These are phyloP conservation scores for Torymus auratus DNA, from an alignment of 2,888 invertebrate genomes.

Conservation along the genomic window DNA sequence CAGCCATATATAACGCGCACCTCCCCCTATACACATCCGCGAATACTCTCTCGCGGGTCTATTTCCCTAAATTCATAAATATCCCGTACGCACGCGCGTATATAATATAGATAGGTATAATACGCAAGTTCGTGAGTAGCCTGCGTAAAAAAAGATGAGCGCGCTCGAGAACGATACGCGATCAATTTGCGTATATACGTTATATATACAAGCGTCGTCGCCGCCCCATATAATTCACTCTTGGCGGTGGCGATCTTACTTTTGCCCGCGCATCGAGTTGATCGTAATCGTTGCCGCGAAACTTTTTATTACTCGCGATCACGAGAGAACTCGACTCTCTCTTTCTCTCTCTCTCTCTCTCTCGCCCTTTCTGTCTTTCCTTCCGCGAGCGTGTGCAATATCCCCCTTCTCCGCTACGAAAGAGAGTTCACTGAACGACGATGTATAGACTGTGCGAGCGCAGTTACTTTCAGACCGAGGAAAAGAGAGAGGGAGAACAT, in stretches of 20 bases:
- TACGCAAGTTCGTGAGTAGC: constrained; percentile 36
- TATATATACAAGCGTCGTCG: constrained; percentile 18
- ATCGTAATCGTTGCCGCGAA: constrained; percentile 59
- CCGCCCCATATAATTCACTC: constrained; percentile 32
- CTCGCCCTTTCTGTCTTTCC: constrained; percentile 11
- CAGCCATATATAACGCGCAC: not conserved
- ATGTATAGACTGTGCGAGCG: constrained; percentile 15
- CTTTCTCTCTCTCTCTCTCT: constrained; percentile 17
- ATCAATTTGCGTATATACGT: constrained; percentile 27
- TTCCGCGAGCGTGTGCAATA: constrained; percentile 21
- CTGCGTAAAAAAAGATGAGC: constrained; percentile 24
- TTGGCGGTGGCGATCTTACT: not conserved
- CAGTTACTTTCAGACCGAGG: constrained; percentile 22
- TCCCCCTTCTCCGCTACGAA: not conserved
- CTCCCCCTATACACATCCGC: not conserved
- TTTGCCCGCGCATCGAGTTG: constrained; percentile 1
- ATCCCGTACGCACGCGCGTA: not conserved
- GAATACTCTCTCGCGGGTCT: not conserved
- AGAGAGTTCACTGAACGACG: constrained; percentile 51
- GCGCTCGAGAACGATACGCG: not conserved
- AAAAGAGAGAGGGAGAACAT: not conserved
- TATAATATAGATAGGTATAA: too few relatives aligned
- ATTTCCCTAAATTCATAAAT: constrained; percentile 34
- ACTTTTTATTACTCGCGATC: constrained; percentile 72
- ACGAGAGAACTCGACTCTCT: constrained; percentile 65